Evolutionary conservation across 1,140 invertebrate species (phyloP).

Genomic region (Vanessa tameamea): DNA sequence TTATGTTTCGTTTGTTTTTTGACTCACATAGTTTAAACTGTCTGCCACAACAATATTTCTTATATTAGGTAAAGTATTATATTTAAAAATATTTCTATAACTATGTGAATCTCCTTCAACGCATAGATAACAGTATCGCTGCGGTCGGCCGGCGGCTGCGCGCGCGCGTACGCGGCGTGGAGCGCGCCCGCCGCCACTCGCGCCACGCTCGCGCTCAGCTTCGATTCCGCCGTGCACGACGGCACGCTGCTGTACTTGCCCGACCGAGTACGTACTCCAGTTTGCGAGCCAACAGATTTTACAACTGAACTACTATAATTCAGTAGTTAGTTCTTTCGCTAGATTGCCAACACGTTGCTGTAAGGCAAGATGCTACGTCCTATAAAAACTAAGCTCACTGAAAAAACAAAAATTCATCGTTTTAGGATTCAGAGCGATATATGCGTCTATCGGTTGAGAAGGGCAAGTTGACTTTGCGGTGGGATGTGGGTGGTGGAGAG

Average conservation of each 20-base stretch:
- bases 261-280: constrained; percentile 63
- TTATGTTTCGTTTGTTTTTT: no score
- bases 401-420: not conserved
- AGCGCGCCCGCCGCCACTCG: constrained; percentile 86
- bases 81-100: no score
- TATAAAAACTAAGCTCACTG: no score
- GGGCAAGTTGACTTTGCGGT: constrained; percentile 68
- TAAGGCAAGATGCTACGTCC: no score
- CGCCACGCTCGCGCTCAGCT: constrained; percentile 83
- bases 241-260: constrained; percentile 86
- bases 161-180: constrained; percentile 85
- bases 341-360: no score
- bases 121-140: constrained; percentile 90
- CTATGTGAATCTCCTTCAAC: not conserved
- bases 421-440: constrained; percentile 62
- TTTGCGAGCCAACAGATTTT: no score
- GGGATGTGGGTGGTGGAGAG: constrained; percentile 70
- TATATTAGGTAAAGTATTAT: no score
- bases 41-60: no score
- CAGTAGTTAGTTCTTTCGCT: no score
- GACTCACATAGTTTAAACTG: no score
- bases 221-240: constrained; percentile 78
- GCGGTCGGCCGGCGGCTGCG: constrained; percentile 78
- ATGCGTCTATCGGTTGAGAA: constrained; percentile 73
- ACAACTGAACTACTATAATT: no score